Evolutionary conservation across 2,888 invertebrate species (phyloP).

Genomic region (Melinaea menophilus): DNA sequence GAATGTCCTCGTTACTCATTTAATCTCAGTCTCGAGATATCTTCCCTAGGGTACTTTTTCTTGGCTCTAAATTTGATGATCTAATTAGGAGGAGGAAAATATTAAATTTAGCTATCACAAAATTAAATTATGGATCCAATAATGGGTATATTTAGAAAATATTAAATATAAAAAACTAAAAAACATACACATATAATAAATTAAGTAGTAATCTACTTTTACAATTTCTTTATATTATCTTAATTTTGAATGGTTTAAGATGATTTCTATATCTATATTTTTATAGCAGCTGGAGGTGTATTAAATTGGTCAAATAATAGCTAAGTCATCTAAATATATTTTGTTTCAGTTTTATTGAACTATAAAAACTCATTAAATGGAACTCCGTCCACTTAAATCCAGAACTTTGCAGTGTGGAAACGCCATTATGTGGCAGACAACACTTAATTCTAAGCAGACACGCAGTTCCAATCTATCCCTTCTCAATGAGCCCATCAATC

Average conservation of each 20-base stretch:
- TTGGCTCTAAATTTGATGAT: neutral
- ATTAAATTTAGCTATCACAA: neutral
- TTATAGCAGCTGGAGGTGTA: too few relatives aligned
- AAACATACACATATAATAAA: too few relatives aligned
- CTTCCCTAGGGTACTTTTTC: neutral
- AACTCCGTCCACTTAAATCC: neutral
- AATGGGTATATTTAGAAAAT: neutral
- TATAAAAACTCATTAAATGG: slow-evolving; percentile 1
- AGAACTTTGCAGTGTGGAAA: neutral
- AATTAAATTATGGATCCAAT: too few relatives aligned
- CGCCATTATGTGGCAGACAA: slow-evolving; percentile 8
- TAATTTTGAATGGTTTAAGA: too few relatives aligned
- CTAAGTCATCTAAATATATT: neutral
- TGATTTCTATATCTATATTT: too few relatives aligned
- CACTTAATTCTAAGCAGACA: slow-evolving; percentile 25
- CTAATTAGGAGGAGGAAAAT: neutral
- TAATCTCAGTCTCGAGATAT: slow-evolving; percentile 1
- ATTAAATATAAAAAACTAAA: neutral
- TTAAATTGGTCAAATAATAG: too few relatives aligned
- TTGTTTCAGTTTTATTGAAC: neutral
- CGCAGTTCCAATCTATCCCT: slow-evolving; percentile 26
- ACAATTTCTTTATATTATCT: too few relatives aligned
- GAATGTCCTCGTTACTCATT: slow-evolving; percentile 1
- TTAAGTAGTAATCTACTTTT: too few relatives aligned
- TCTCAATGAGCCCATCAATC: slow-evolving; percentile 31